Base-by-base conservation (phyloP, 2,797 vertebrate genomes). In the Jordanella pulchra region DNA sequence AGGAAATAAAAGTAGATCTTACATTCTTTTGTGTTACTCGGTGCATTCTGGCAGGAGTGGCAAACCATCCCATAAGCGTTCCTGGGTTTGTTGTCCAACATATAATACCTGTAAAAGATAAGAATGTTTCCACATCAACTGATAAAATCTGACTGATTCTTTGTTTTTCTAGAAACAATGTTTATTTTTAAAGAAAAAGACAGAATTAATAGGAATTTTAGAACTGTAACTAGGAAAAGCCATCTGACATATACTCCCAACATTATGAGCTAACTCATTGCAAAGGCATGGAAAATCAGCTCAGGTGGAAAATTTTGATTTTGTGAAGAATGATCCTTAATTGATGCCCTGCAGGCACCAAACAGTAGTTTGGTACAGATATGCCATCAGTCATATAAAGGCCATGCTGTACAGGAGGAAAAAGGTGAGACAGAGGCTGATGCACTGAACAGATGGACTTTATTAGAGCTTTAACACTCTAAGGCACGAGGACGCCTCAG, bases 21-120 rank as follows among this genome's bases (percentile, higher is more conserved):
- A 99, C 98, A 99, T 93, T 99, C 97, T 93, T 97, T 99, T 89
- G 95, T 96, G 92, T 97, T 97, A 73, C 92, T 95, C 5, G 97
- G 97, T 0, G 97, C 97, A 25, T 97, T 91, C 83, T 96, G 94
- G 88, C 98, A 99, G 0, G 97, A 97, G 85, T 99, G 97, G 91
- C 98, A 99, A 82, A 99, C 96, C 97, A 97, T 96, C 72, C 96
- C 96, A 0, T 99, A 98, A 79, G 97, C 96, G 87, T 96, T 99
- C 77, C 95, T 95, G 47, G 96, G 96, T 73, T 96, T 94, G 91
- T 95, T 98, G 78, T 98, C 97, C 92, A 97, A 84, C 91, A 97
- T 97, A 91, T 97, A 99, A 92, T 97, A 98, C 86, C 97, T 99
- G 75, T 65, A 54, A 77, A 72, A 86, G 44, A 89, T 27, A 77